Evolutionary conservation across 2,888 invertebrate species (phyloP).

Genomic region (Pharmacophagus antenor): DNA sequence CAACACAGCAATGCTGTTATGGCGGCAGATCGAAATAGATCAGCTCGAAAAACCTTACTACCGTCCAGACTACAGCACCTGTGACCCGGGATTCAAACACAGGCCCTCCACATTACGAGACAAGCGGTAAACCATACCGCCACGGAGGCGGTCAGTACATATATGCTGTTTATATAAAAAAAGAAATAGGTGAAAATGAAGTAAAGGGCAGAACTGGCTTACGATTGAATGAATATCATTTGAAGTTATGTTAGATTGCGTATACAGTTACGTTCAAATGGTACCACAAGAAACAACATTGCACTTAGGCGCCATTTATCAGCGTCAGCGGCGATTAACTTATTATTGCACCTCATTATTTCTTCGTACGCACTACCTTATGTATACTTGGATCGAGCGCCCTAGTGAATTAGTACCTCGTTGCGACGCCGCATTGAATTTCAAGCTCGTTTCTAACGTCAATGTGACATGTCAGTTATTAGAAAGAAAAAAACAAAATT

Average conservation of each 20-base stretch:
- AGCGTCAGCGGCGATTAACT: conserved; percentile 29
- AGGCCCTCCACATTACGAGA: too few species aligned
- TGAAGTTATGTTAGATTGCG: conserved; percentile 24
- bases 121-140: too few species aligned
- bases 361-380: conserved; percentile 12
- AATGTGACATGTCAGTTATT: not conserved
- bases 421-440: conserved; percentile 10
- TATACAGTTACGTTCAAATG: conserved; percentile 21
- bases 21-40: too few species aligned
- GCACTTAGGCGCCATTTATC: conserved; percentile 29
- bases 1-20: too few species aligned
- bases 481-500: too few species aligned
- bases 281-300: conserved; percentile 21
- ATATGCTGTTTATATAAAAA: too few species aligned
- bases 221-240: conserved; percentile 14
- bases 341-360: conserved; percentile 29
- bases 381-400: conserved; percentile 1
- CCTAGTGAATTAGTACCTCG: conserved; percentile 10
- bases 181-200: too few species aligned
- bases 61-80: too few species aligned
- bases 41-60: too few species aligned
- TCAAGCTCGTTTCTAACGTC: not conserved
- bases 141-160: too few species aligned
- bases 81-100: too few species aligned
- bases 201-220: too few species aligned